Conservation (phyloP, 2,113 vertebrate species). For the Plestiodon gilberti region DNA sequence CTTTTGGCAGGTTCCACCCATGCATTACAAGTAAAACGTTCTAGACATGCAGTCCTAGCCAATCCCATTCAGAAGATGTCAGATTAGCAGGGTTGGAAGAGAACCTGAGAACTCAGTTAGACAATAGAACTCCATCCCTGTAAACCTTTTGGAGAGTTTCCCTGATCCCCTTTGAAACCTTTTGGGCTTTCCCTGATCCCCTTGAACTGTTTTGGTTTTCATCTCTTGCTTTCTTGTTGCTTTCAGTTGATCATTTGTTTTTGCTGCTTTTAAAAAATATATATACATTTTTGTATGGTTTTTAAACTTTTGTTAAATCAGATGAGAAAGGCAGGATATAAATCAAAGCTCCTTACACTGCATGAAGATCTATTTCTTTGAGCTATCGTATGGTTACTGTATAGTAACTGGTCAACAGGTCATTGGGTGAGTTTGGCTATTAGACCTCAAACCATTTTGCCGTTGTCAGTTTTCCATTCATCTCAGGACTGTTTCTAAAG, state of each 20-base stretch:
- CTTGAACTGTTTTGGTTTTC: too few species aligned
- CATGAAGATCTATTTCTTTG: background rate
- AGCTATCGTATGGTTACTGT: background rate
- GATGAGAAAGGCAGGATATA: too few species aligned
- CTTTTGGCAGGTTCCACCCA: background rate
- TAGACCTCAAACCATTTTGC: background rate
- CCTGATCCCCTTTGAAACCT: too few species aligned
- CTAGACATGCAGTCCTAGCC: background rate
- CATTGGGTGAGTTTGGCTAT: background rate
- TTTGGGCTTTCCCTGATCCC: too few species aligned
- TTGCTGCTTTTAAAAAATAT: too few species aligned
- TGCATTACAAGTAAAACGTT: background rate
- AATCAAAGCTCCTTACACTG: too few species aligned
- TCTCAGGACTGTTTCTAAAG: too few species aligned
- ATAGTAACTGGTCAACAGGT: background rate
- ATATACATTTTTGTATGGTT: too few species aligned
- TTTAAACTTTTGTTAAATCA: too few species aligned
- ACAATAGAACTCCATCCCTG: background rate
- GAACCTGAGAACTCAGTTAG: background rate
- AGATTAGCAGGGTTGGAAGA: background rate
- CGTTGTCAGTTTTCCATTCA: background rate
- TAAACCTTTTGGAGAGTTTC: too few species aligned
- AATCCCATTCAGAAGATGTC: background rate
- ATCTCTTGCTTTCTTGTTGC: too few species aligned
- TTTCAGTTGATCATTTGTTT: too few species aligned